A percentile compares a stretch with the other conserved stretches of the same genome.
phyloP scores from a whole-genome alignment of 2,888 invertebrate genomes.

The Noctua janthe region DNA sequence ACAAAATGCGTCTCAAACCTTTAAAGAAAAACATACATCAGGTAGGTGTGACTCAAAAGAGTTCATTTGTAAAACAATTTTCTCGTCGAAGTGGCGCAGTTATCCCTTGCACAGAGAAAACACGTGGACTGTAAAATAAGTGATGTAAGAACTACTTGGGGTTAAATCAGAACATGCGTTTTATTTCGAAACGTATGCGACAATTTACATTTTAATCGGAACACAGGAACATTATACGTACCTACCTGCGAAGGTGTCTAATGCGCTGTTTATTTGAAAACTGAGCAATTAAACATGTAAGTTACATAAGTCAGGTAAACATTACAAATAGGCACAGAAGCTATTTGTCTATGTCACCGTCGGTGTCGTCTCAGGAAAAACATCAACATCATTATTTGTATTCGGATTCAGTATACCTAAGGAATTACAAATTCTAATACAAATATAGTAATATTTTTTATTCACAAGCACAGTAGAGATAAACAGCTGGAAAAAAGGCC shows the following conservation, averaged over 20 bases:
- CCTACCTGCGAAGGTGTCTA: not conserved
- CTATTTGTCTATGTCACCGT: not conserved
- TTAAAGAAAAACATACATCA: not conserved
- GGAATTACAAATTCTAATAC: not conserved
- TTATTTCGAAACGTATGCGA: slow-evolving; percentile 32
- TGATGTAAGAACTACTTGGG: slow-evolving; percentile 48
- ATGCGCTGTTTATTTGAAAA: slow-evolving; percentile 28
- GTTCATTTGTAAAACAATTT: slow-evolving; percentile 42
- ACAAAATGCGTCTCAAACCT: slow-evolving; percentile 48
- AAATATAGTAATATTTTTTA: not conserved
- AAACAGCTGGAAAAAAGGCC: not conserved
- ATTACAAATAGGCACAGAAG: not conserved
- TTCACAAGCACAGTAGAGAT: not conserved
- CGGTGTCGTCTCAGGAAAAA: not conserved
- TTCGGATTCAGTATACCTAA: not conserved
- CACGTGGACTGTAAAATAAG: slow-evolving; percentile 60
- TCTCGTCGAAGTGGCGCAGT: slow-evolving; percentile 57
- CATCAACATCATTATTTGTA: slow-evolving; percentile 2
- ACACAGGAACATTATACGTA: not conserved
- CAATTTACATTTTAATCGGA: slow-evolving; percentile 40
- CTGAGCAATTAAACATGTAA: not conserved
- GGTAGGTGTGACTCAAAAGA: slow-evolving; percentile 37
- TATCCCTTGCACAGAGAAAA: slow-evolving; percentile 11
- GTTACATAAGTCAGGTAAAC: slow-evolving; percentile 2
- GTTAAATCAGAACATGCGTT: slow-evolving; percentile 45